Evolutionary conservation across 2,113 vertebrate species (phyloP), one percentile per base, ranked within the genome.

Genomic region (Ophthalmolycus amberensis): DNA sequence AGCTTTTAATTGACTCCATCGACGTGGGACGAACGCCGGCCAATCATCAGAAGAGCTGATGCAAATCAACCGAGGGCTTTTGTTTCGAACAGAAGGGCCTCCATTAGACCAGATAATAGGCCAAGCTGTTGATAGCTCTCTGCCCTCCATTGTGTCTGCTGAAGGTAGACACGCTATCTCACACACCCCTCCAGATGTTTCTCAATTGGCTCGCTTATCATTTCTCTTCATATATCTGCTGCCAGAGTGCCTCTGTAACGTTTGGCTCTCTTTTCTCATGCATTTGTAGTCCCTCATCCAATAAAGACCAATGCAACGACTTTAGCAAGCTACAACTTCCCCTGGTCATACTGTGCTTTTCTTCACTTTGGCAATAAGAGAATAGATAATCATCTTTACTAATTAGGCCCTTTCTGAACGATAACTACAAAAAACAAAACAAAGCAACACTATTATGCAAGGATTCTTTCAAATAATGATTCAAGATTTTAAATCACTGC

Each of bases 1-100:
- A 84, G 86, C 85, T 85, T 93, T 91, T 90, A 93, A 94, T 94
- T 91, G 89, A 91, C 88, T 93, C 70, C 79, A 79, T 69, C 80
- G 64, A 63, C 64, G 78, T 80, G 90, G 85, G 89, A 89, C 77
- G 25, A 76, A 63, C 60, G 54, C 62, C 38, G 76, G 80, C 86
- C 86, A 84, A 79, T 91, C 91, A 87, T 82, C 77, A 74, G 82
- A 88, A 77, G 80, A 88, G 77, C 77, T 58, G 86, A 87, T 75
- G 81, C 85, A 91, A 90, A 92, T 79, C 81, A 90, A 88, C 70
- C 25, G 9, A 70, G 83, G 71, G 79, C 84, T 85, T 93, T 91
- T 88, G 90, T 93, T 83, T 89, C 77, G 15, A 74, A 86, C 92
- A 92, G 90, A 92, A 87, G 83, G 89, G 85, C 82, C 76, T 85